Evolutionary conservation across 2,888 invertebrate genomes (phyloP), one percentile per base, ranked within the genome.

Genomic region (Pseudoips prasinana): DNA sequence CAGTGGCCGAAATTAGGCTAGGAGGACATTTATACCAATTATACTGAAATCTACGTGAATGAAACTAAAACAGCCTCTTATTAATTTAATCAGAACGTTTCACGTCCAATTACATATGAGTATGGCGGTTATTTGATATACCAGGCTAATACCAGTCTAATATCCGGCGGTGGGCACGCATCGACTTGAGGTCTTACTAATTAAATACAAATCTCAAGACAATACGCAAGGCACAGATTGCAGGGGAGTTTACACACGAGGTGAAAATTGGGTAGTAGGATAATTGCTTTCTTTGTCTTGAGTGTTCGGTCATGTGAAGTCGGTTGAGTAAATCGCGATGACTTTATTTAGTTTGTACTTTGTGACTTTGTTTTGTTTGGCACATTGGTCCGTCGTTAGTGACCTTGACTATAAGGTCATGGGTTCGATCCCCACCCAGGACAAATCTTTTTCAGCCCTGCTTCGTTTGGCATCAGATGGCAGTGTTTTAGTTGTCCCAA

Each of bases 141-240:
- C 43, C 26, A 14, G 14, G 14, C 5, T 14, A 14, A 14, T 14
- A n/a, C 40, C 44, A 42, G 43, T 52, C 65, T 50, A 72, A 73
- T 77, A 72, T 74, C 76, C 70, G 77, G 69, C 45, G 60, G 45
- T 48, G 39, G 50, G 60, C 51, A 42, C 43, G 42, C 68, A 58
- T 59, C 58, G 56, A 64, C 59, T 67, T 69, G 67, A 73, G 75
- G 73, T 75, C 64, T 57, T 50, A 59, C 73, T 85, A 84, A 84
- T 85, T 82, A 84, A 85, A 80, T 81, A 72, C 67, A 61, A 74
- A 70, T 83, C 85, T 85, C 85, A 77, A 83, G 84, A 82, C 84
- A 79, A 81, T 82, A 76, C 73, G 43, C 62, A 32, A 39, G 46
- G 57, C 58, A 56, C 69, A 71, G 76, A 76, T 79, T 80, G 71